Evolutionary conservation across 2,113 vertebrate genomes (phyloP), one percentile per base, ranked within the genome.

Genomic region (Sebastes schlegelii): DNA sequence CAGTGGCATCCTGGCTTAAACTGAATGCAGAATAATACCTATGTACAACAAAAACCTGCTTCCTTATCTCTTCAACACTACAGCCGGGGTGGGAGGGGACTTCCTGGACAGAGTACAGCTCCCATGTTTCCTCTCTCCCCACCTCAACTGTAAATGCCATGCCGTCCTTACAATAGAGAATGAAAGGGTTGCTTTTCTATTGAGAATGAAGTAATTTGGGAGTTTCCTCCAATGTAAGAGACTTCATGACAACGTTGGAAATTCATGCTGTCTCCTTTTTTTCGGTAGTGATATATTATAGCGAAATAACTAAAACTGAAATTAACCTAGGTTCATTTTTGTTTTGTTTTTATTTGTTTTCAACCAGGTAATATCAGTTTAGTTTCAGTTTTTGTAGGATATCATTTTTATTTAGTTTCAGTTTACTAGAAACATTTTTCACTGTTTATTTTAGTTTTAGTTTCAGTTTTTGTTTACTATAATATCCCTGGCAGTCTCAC

Each of bases 71-170:
- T 64, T 58, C 63, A 40, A 66, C 90, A 67, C 63, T 61, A 46
- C 79, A 64, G 49, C 23, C 61, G 3, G 61, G 79, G 87, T 86
- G 91, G 92, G 93, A 86, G 91, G 82, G 26, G 54, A 91, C 90
- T 93, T 95, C 93, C 93, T 92, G 91, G 68, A 65, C 70, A 21
- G 67, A 83, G 70, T 69, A 52, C 69, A 69, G 83, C 68, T 34
- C 81, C 90, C 84, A 74, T 83, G 88, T 89, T 93, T 94, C 86
- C 92, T 88, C 72, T 84, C 74, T 84, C 55, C 51, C 10, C 48
- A 14, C 62, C 48, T 66, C 5, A 14, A 6, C 57, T 49, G 34
- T 72, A 77, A 90, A 93, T 81, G 80, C 23, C 64, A 79, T 5
- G 60, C 57, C 58, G 57, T 46, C 83, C 57, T 69, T 61, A 85